Conservation (phyloP, 1,140 invertebrate species). For the Pseudomyrmex dendroicus region DNA sequence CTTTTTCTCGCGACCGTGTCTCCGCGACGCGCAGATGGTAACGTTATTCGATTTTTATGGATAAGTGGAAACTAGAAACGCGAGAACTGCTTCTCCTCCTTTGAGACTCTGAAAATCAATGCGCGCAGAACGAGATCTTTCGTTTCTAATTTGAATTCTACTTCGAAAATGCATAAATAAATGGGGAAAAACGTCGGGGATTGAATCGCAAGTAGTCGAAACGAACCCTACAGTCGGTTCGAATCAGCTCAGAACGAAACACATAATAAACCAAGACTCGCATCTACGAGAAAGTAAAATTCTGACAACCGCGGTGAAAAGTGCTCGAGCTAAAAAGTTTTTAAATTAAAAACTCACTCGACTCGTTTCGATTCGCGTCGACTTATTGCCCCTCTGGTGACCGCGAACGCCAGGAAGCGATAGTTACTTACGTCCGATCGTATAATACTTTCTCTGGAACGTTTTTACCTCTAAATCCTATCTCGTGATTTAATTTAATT, state of each 20-base stretch:
- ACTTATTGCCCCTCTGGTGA: conserved; percentile 4
- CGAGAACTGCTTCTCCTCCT: neutral
- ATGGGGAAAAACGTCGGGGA: neutral
- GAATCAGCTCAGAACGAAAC: neutral
- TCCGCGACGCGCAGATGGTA: neutral
- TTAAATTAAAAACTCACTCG: conserved; percentile 24
- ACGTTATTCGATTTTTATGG: conserved; percentile 40
- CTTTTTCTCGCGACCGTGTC: conserved; percentile 34
- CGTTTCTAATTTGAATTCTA: neutral
- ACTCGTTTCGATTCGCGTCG: conserved; percentile 23
- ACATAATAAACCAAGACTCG: neutral
- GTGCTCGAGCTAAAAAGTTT: neutral
- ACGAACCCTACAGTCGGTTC: neutral
- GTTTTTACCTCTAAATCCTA: conserved; percentile 5
- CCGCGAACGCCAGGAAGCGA: conserved; percentile 13
- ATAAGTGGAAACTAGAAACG: conserved; percentile 14
- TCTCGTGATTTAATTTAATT: conserved; percentile 2
- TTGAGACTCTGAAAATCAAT: too few species aligned
- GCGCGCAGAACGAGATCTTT: too few species aligned
- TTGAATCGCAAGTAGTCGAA: conserved; percentile 7
- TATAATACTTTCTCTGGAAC: conserved; percentile 12
- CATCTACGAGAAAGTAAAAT: conserved; percentile 10
- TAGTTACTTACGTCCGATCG: conserved; percentile 20
- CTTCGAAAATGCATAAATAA: neutral
- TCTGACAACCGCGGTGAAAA: neutral